Conservation (phyloP, 92 coral and sea anemone genomes). For the Scolanthus callimorphus region DNA sequence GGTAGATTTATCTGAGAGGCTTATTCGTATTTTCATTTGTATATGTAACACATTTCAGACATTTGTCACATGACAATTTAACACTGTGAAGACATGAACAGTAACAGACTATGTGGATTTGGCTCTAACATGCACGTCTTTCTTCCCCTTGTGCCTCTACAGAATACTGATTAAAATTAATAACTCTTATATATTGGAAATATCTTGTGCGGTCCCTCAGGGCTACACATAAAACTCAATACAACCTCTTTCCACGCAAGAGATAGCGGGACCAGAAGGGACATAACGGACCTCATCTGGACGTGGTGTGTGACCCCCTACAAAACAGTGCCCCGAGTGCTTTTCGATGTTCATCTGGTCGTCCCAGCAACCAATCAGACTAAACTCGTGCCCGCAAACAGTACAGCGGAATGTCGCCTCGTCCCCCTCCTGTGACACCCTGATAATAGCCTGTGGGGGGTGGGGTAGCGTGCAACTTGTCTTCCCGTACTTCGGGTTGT, state of each 20-base stretch:
- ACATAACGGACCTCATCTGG: conserved; percentile 56
- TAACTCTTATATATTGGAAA: too few species aligned
- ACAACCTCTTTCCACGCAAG: conserved; percentile 87
- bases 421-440: conserved; percentile 34
- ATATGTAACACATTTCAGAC: too few species aligned
- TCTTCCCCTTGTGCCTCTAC: too few species aligned
- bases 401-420: conserved; percentile 57
- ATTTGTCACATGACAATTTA: too few species aligned
- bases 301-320: conserved; percentile 66
- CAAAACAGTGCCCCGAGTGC: conserved; percentile 69
- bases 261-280: conserved; percentile 65
- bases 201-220: too few species aligned
- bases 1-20: too few species aligned
- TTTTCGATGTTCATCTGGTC: conserved; percentile 30
- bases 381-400: conserved; percentile 51
- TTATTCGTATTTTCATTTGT: too few species aligned
- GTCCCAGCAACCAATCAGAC: conserved; percentile 53
- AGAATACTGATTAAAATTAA: too few species aligned
- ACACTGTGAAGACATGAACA: too few species aligned
- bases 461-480: conserved; percentile 56
- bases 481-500: conserved; percentile 53
- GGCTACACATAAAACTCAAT: conserved; percentile 80
- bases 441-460: conserved; percentile 48
- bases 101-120: too few species aligned
- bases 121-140: too few species aligned